phyloP scores from a whole-genome alignment of 2,113 vertebrate species.

The Carassius carassius region DNA sequence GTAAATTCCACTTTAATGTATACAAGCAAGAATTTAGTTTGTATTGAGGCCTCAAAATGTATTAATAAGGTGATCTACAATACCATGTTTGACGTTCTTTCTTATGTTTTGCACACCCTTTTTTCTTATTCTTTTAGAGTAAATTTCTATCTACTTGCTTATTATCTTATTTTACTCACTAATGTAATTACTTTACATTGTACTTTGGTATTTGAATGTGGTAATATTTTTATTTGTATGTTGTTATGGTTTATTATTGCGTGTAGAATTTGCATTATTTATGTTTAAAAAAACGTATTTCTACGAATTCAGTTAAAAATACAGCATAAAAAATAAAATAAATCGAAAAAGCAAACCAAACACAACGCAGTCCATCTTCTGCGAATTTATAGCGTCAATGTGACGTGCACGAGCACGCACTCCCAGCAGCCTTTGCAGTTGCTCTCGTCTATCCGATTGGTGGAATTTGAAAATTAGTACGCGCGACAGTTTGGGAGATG shows the following conservation, averaged over 20 bases:
- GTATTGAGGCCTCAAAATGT: neutral
- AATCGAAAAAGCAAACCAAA: neutral
- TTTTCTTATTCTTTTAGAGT: neutral
- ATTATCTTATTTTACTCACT: neutral
- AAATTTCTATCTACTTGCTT: too few species aligned
- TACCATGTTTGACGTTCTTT: neutral
- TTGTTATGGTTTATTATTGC: neutral
- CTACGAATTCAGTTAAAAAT: neutral
- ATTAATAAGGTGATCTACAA: too few species aligned
- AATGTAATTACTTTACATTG: neutral
- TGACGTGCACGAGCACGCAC: neutral
- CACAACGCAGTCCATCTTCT: neutral
- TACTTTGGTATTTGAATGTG: neutral
- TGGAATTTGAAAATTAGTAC: conserved; percentile 55
- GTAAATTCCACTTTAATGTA: neutral
- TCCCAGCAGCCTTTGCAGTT: conserved; percentile 39
- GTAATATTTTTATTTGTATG: neutral
- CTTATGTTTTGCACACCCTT: neutral
- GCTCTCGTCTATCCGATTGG: conserved; percentile 40
- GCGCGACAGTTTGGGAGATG: conserved; percentile 15
- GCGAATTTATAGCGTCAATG: too few species aligned
- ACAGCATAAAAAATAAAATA: neutral
- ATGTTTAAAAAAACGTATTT: too few species aligned
- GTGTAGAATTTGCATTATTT: too few species aligned
- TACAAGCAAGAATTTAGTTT: neutral